Percentiles rank a stretch among this genome's conserved stretches.
These are phyloP conservation scores for Psilopsiagon aurifrons DNA, from an alignment of 2,113 vertebrate genomes.

Conservation along the genomic window DNA sequence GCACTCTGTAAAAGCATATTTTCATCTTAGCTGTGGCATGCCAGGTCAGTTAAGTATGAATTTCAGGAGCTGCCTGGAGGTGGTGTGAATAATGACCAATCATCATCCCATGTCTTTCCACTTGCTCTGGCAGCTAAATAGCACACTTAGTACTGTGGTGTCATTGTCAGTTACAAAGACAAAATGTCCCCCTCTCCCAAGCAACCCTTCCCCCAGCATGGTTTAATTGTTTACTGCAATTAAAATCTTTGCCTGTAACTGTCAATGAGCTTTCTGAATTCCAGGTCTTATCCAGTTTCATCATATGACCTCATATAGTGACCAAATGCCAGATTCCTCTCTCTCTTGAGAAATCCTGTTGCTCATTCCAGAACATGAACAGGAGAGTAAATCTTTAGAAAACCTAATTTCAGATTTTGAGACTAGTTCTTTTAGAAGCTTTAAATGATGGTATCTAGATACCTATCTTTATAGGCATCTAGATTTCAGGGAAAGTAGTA, in stretches of 20 bases:
- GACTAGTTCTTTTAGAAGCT: not conserved
- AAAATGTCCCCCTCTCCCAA: not conserved
- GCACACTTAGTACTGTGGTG: not conserved
- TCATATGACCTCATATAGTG: not conserved
- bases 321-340: not conserved
- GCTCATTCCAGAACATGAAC: not conserved
- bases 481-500: not conserved
- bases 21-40: not conserved
- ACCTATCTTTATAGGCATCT: not conserved
- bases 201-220: accelerated
- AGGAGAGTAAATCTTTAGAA: not conserved
- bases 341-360: not conserved
- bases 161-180: not conserved
- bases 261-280: not conserved
- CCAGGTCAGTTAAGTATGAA: conserved; percentile 28
- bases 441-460: not conserved
- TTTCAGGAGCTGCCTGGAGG: conserved; percentile 24
- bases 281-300: not conserved
- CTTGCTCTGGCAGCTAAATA: not conserved
- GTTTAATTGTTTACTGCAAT: not conserved
- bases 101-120: not conserved
- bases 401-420: not conserved
- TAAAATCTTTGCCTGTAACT: not conserved
- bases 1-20: conserved; percentile 25
- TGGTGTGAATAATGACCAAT: conserved; percentile 3